phyloP scores from a whole-genome alignment of 1,140 invertebrate genomes.

The Trichonephila clavata region DNA sequence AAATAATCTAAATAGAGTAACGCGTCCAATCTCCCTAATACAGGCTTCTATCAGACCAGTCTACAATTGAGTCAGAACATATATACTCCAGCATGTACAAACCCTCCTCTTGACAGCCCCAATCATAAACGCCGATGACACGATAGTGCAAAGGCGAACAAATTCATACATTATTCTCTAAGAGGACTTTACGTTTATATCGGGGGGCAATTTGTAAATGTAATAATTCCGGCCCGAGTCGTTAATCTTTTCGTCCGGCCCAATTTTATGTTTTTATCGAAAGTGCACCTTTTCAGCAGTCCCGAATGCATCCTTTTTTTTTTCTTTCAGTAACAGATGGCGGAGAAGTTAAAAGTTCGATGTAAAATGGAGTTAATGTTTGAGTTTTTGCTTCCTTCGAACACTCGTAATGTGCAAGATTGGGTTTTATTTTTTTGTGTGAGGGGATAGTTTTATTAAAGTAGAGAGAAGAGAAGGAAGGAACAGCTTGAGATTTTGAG shows the following conservation, averaged over 20 bases:
- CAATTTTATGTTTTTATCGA: constrained; percentile 6
- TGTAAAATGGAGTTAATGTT: not conserved
- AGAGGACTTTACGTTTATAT: constrained; percentile 40
- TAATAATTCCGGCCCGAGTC: constrained; percentile 47
- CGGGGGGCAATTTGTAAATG: constrained; percentile 54
- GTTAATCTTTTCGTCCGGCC: constrained; percentile 41
- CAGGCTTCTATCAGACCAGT: not conserved
- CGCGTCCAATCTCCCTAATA: constrained; percentile 44
- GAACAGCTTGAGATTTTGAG: not conserved
- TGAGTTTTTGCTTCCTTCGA: not conserved
- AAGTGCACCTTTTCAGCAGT: not conserved
- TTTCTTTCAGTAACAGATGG: constrained; percentile 39
- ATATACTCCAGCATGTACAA: not conserved
- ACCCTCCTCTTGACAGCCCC: not conserved
- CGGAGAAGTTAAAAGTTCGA: not conserved
- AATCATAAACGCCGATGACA: constrained; percentile 53
- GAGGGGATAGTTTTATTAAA: not conserved
- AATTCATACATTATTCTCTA: constrained; percentile 60
- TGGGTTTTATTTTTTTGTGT: not conserved
- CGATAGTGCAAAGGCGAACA: not conserved
- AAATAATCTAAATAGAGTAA: not conserved
- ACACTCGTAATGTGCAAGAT: not conserved
- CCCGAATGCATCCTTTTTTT: not conserved
- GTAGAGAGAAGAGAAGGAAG: not conserved
- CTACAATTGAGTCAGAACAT: not conserved